Conservation (phyloP, 2,113 vertebrate species). For the Oryzias celebensis region DNA sequence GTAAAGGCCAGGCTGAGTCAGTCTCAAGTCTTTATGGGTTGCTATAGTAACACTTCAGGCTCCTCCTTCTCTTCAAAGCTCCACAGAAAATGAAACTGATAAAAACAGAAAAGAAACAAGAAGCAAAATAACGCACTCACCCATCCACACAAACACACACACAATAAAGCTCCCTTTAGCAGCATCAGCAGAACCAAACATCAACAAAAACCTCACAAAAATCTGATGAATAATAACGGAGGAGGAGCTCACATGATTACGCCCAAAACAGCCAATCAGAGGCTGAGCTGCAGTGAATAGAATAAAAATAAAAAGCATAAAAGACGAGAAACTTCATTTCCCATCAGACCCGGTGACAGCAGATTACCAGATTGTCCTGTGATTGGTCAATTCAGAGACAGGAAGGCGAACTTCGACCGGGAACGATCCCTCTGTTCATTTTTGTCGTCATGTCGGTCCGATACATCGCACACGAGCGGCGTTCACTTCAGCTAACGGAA, state of each 20-base stretch:
- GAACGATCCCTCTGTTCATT: slow-evolving; percentile 17
- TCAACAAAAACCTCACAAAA: slow-evolving; percentile 18
- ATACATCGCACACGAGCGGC: too few species aligned
- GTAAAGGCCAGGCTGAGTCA: slow-evolving; percentile 7
- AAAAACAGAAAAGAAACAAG: slow-evolving; percentile 32
- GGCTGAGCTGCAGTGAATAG: slow-evolving; percentile 23
- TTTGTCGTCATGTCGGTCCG: slow-evolving; percentile 7
- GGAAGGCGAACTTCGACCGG: slow-evolving; percentile 25
- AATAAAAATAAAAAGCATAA: background rate
- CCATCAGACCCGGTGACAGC: slow-evolving; percentile 33
- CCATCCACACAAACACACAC: slow-evolving; percentile 3
- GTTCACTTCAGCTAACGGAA: too few species aligned
- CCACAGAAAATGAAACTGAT: slow-evolving; percentile 7
- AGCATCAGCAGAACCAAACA: slow-evolving; percentile 43
- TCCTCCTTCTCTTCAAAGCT: slow-evolving; percentile 1
- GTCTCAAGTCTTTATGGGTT: background rate
- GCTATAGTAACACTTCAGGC: background rate
- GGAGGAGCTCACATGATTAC: slow-evolving; percentile 47
- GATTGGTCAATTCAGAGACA: slow-evolving; percentile 45
- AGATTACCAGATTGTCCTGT: slow-evolving; percentile 58
- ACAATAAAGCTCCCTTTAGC: slow-evolving; percentile 41
- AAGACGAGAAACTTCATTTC: slow-evolving; percentile 24
- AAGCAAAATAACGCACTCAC: slow-evolving; percentile 22
- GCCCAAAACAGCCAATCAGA: slow-evolving; percentile 51
- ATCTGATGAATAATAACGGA: slow-evolving; percentile 24